Evolutionary conservation across 2,888 invertebrate genomes (phyloP), one percentile per base, ranked within the genome.

Genomic region (Tenodera sinensis): DNA sequence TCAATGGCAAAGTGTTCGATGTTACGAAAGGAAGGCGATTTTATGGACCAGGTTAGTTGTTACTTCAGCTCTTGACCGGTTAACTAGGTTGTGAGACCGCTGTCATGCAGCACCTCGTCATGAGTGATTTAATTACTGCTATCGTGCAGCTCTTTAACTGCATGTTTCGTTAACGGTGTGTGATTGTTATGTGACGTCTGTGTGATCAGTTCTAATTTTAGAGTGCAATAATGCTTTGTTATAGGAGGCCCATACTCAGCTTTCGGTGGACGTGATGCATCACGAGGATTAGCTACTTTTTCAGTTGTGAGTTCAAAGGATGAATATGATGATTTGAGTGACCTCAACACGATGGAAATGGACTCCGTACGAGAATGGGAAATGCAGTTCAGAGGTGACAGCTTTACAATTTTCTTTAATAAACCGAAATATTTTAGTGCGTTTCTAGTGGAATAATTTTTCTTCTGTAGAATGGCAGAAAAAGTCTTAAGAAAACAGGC

Each of bases 281-380:
- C 99, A 8, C 95, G 99, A 93, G 98, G 98, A 83, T 94, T 99
- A 88, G 99, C 98, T 83, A 99, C 98, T 90, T 99, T 99, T 93
- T 97, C 97, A 82, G 96, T 99, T 86, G 96, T 96, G 88, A 96
- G 96, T 90, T 96, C 97, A 88, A 97, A 96, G 91, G 96, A 97
- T 90, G 97, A 97, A 92, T 98, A 98, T 94, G 99, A 99, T 94
- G 99, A 99, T 93, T 95, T 99, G 89, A 98, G 98, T 93, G 99
- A 99, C 94, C 95, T 99, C 89, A 97, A 96, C 92, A 96, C 97
- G 25, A 96, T 97, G 94, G 97, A 99, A 94, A 98, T 99, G 98
- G 98, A 98, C 91, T 97, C 98, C 30, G 97, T 99, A 12, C 95
- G 96, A 91, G 99, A 99, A 94, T 99, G 99, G 99, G 98, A 99